Base-by-base conservation (phyloP, 2,113 vertebrate species). In the Cebus imitator region DNA sequence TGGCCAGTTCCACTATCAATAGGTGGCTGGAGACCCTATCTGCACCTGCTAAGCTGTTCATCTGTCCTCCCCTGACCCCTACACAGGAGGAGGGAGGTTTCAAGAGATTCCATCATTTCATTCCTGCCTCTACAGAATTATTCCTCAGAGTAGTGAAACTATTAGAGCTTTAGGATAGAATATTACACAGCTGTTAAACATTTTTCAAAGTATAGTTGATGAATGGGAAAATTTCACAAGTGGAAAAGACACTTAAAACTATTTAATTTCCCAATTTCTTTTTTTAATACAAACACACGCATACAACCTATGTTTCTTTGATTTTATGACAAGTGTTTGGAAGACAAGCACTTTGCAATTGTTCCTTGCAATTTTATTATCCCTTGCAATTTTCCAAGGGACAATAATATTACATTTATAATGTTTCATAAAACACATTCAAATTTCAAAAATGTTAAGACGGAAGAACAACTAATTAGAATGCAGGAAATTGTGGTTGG, bases 181-280 rank as follows among this genome's bases (percentile, higher is more conserved):
- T 86, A 93, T 11, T 30, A 52, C n/a, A 96, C 20, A 90, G 57
- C 20, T 90, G 25, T 57, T 55, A 81, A 97, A 1, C 58, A 27
- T 68, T 94, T 94, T 92, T 95, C 95, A 85, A 91, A 86, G 45
- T 70, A 83, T 52, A 88, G 18, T 58, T 48, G 61, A 82, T 48
- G 18, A 83, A 89, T 4, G 11, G 70, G 45, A 86, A 81, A 55
- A 61, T 80, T 68, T 91, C 66, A 79, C 1, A 76, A 76, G n/a
- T 55, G 7, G 23, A 88, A 91, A 91, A 87, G 79, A 89, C 21
- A 92, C 57, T 78, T 25, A 68, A 83, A 61, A 57, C 6, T 23
- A 68, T 50, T 52, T 32, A n/a, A 27, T 40, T 64, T 52, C 58
- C n/a, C 82, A 91, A 73, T 75, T 75, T 76, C 45, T 58, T 79